Conservation (phyloP, 2,113 vertebrate species). For the Camarhynchus parvulus region DNA sequence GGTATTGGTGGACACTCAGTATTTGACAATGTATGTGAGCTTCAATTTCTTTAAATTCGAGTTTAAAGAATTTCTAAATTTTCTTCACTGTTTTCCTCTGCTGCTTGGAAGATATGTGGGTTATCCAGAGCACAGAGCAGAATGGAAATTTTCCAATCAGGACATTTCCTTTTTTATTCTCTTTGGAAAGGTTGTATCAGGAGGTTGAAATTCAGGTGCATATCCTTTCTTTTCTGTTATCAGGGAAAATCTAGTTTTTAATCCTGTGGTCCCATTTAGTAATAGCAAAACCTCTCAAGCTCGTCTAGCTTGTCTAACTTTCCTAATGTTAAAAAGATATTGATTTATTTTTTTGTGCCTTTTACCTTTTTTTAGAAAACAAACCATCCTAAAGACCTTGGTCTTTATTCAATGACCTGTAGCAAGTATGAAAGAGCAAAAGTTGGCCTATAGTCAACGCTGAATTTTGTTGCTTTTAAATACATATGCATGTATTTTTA, state of each 20-base stretch:
- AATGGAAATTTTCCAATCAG: neutral
- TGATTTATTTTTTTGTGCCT: neutral
- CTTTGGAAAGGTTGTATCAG: neutral
- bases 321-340: neutral
- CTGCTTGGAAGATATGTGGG: neutral
- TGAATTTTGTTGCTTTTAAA: neutral
- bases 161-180: neutral
- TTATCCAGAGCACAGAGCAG: neutral
- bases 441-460: neutral
- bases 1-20: neutral
- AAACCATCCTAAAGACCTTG: neutral
- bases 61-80: neutral
- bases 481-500: neutral
- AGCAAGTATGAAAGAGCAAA: slow-evolving; percentile 1
- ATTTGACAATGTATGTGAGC: neutral
- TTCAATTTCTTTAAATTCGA: neutral
- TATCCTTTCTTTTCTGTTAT: neutral
- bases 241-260: neutral
- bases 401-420: neutral
- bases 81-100: neutral
- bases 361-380: neutral
- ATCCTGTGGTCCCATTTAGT: neutral
- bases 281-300: neutral
- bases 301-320: neutral
- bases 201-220: neutral